These are phyloP conservation scores for Poeciliopsis occidentalis DNA, from an alignment of 2,113 vertebrate genomes.

Conservation along the genomic window DNA sequence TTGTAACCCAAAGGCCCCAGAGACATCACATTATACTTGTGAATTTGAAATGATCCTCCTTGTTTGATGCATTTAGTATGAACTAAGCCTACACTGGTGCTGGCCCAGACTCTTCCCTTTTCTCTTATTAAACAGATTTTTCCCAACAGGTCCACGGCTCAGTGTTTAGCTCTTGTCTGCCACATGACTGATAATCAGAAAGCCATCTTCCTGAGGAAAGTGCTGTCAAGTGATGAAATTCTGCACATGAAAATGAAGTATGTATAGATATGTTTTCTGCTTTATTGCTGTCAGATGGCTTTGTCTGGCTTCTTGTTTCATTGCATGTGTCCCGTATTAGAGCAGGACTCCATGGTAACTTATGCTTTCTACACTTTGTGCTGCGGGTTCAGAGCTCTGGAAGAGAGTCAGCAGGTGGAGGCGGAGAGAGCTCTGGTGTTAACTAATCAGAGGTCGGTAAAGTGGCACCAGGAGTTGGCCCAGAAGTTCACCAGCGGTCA, in stretches of 20 bases:
- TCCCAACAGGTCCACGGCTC: conserved; percentile 88
- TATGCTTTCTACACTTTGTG: neutral
- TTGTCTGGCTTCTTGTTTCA: no score
- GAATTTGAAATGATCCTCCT: neutral
- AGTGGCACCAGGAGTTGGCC: conserved; percentile 85
- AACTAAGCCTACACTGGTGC: no score
- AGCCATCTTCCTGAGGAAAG: conserved; percentile 90
- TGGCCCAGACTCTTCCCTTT: no score
- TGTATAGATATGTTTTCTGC: conserved; percentile 31
- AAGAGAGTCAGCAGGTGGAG: conserved; percentile 88
- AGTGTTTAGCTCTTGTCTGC: conserved; percentile 91
- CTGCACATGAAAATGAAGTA: conserved; percentile 94
- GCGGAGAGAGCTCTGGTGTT: conserved; percentile 88
- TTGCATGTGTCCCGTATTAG: no score
- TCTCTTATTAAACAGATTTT: neutral
- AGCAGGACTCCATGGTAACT: neutral
- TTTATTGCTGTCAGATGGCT: neutral
- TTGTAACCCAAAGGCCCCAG: no score
- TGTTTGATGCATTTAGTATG: neutral
- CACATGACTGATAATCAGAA: conserved; percentile 97
- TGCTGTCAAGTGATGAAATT: conserved; percentile 90
- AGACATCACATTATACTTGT: no score
- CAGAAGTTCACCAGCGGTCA: conserved; percentile 82
- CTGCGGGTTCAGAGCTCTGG: conserved; percentile 80
- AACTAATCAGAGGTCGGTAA: conserved; percentile 83